Conservation (phyloP, 2,888 invertebrate species). For the Coenonympha arcania region DNA sequence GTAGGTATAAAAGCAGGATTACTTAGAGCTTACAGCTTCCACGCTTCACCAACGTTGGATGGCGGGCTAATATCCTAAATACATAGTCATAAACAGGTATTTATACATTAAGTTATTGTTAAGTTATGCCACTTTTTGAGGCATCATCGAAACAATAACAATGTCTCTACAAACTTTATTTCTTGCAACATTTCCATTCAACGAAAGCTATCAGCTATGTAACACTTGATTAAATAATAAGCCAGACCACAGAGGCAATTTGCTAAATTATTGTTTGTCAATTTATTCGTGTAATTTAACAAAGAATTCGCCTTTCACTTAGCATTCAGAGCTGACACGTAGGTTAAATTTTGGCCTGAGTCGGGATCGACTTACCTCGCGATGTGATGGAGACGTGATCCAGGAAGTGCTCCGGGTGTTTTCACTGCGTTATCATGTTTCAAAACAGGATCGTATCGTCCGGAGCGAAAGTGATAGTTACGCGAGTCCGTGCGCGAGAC, state of each 20-base stretch:
- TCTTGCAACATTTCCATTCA: too few species aligned
- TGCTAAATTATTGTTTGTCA: slow-evolving; percentile 41
- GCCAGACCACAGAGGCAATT: neutral
- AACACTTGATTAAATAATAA: neutral
- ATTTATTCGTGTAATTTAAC: slow-evolving; percentile 52
- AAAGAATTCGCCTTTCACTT: slow-evolving; percentile 71
- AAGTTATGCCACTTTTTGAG: too few species aligned
- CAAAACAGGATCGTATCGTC: slow-evolving; percentile 36
- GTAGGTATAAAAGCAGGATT: too few species aligned
- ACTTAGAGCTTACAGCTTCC: too few species aligned
- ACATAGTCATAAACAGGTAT: too few species aligned
- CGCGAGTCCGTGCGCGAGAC: slow-evolving; percentile 37
- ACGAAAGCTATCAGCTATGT: too few species aligned
- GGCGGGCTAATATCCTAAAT: too few species aligned
- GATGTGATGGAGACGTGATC: slow-evolving; percentile 38
- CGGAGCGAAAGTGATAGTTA: slow-evolving; percentile 57
- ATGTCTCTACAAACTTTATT: too few species aligned
- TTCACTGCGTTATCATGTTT: slow-evolving; percentile 55
- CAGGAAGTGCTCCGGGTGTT: slow-evolving; percentile 43
- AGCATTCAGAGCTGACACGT: slow-evolving; percentile 68
- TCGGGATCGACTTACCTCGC: slow-evolving; percentile 51
- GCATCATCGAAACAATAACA: too few species aligned
- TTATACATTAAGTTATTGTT: too few species aligned
- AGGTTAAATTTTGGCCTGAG: slow-evolving; percentile 54
- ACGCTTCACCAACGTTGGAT: too few species aligned